Base-by-base conservation (phyloP, 2,888 invertebrate species). In the Eristalinus sepulchralis region DNA sequence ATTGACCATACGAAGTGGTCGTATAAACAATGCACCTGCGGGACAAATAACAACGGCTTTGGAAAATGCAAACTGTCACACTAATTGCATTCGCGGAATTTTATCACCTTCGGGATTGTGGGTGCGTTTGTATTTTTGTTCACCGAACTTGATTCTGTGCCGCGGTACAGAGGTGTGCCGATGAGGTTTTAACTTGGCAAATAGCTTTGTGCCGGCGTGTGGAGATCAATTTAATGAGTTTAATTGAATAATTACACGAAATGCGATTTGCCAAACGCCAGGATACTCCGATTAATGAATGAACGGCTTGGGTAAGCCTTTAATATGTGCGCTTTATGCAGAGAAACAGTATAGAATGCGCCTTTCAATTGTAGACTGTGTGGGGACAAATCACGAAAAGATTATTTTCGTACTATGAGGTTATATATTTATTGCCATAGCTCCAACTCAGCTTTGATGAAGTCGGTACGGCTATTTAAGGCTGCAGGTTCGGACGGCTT, bases 61-160 rank as follows among this genome's bases (percentile, higher is more conserved):
- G 68, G 63, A 60, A 71, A 84, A 66, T 84, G 75, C 70, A 80
- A 83, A 84, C 59, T 75, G 75, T 84, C 80, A 70, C 83, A 84
- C 83, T 80, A 84, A 84, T 84, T 80, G 75, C 75, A 76, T 80
- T 76, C 64, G 66, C 11, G 60, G 70, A 75, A 67, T 76, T 59
- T 10, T 75, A 72, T 63, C 33, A 33, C 53, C 53, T 33, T 6
- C 3, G 5, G 47, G 8, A 3, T 27, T 27, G 17, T 17, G 34
- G n/a, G 17, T 4, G 33, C 5, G 22, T n/a, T 20, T 24, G 33
- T 13, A 6, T 10, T 10, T 13, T 10, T 13, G 5, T 22, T 20
- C 53, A 55, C 20, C 20, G 47, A 47, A 3, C 47, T 17, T 17
- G 47, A 17, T 47, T 47, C 47, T 47, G 17, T 17, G 47, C 17